These are phyloP conservation scores for Aporophyla nigra DNA, from an alignment of 2,888 invertebrate genomes.

Conservation along the genomic window DNA sequence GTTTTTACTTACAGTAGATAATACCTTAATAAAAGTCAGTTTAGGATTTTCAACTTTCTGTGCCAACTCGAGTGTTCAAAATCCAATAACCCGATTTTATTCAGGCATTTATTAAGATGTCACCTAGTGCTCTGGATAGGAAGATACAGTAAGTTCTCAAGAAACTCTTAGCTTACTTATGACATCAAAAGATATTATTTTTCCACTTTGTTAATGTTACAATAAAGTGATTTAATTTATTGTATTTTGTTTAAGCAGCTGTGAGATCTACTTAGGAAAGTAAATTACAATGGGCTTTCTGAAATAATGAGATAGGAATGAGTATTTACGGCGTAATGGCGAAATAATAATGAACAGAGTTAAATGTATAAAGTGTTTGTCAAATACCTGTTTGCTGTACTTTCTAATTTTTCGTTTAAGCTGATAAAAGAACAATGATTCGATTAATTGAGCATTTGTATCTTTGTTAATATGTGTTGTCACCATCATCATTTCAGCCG, in stretches of 20 bases:
- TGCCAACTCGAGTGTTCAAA: not conserved
- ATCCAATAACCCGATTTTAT: not conserved
- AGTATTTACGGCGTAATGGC: not conserved
- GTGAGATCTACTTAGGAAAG: slow-evolving; percentile 31
- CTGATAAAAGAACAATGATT: not conserved
- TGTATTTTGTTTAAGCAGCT: slow-evolving; percentile 10
- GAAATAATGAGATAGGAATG: slow-evolving; percentile 21
- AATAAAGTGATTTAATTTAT: slow-evolving; percentile 28
- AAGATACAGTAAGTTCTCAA: not conserved
- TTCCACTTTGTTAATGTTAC: slow-evolving; percentile 8
- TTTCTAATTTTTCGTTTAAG: not conserved
- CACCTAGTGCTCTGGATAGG: not conserved
- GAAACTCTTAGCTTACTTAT: not conserved
- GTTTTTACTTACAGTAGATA: not conserved
- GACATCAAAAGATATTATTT: slow-evolving; percentile 9
- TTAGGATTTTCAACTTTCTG: not conserved
- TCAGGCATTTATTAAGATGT: not conserved
- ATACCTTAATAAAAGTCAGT: not conserved
- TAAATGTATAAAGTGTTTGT: not conserved
- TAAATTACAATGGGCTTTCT: slow-evolving; percentile 12
- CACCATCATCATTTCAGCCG: too few relatives aligned
- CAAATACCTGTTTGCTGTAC: not conserved
- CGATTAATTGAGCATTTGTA: not conserved
- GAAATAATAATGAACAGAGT: not conserved
- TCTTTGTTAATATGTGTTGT: too few relatives aligned